Evolutionary conservation across 2,797 vertebrate genomes (phyloP), one percentile per base, ranked within the genome.

Genomic region (Sebastiscus tertius): DNA sequence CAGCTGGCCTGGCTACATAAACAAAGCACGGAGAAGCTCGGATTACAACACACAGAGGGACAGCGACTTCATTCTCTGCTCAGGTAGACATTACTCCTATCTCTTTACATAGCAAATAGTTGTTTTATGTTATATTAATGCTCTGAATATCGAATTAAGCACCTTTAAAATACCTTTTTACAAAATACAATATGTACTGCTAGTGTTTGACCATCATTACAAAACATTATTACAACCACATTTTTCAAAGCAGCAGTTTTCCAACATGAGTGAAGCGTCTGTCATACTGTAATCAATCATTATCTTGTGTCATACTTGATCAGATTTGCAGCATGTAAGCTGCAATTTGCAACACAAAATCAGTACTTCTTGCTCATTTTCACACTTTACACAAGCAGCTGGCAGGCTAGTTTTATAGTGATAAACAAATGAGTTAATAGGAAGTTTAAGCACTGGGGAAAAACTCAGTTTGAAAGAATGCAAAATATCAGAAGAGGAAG

Each of bases 401-500:
- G 33, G 18, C 59, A 75, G 64, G 20, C 14, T 8, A 24, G 49
- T 59, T 31, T 10, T 3, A n/a, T 2, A 12, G 20, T 7, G n/a
- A 72, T 73, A 49, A 79, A 65, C 65, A 79, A 52, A 76, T 65
- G 20, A 72, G 3, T 22, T 12, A 24, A 20, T 31, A 24, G 74
- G 64, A 76, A 71, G 34, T 22, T 11, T 2, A 6, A 52, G 26
- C 22, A 5, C 8, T 14, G 11, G 18, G 2, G 24, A 13, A 27
- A 79, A 10, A 36, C 20, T 46, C 22, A 65, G 18, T 33, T 65
- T 34, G 22, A 29, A 56, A 39, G 1, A 33, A 75, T 13, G 26
- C 52, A 70, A 70, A 75, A 77, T 54, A 29, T 69, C 5, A 76
- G 52, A 60, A 46, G 64, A 76, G 60, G 80, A 88, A 87, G 54